A percentile compares a stretch with the other conserved stretches of the same genome.
These are phyloP conservation scores for Addax nasomaculatus DNA, from an alignment of 2,113 vertebrate species.

Conservation along the genomic window DNA sequence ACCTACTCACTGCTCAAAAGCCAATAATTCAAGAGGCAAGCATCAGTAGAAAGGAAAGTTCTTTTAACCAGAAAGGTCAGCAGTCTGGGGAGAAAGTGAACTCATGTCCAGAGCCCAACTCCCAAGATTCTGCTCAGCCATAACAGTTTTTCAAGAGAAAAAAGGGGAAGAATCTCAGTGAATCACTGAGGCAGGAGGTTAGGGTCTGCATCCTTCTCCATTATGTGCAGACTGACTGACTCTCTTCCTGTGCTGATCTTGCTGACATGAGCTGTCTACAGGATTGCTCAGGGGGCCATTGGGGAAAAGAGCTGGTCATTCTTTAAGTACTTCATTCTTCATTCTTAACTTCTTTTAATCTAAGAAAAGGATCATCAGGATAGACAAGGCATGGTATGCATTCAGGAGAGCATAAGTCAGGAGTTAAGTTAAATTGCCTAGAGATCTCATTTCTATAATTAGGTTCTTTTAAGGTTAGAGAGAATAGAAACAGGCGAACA, in stretches of 20 bases:
- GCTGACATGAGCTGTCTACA: neutral
- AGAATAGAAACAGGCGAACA: neutral
- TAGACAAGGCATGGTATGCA: neutral
- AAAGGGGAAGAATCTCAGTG: neutral
- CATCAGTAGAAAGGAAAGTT: neutral
- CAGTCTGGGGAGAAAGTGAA: neutral
- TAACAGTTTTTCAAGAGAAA: neutral
- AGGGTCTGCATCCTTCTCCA: neutral
- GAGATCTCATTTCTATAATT: neutral
- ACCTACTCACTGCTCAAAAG: neutral
- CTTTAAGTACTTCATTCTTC: neutral
- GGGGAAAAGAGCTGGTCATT: neutral
- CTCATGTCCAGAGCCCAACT: neutral
- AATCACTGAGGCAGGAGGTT: neutral
- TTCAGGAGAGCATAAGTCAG: neutral
- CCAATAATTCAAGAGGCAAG: neutral
- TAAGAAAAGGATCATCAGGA: neutral
- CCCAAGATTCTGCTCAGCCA: neutral
- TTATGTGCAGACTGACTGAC: neutral
- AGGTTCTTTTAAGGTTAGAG: neutral
- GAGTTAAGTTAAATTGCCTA: neutral
- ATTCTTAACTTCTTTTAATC: neutral
- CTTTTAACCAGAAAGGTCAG: neutral
- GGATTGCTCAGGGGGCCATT: neutral
- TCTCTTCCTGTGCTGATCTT: neutral